These are phyloP conservation scores for Xestobium rufovillosum DNA, from an alignment of 2,888 invertebrate genomes.

Conservation along the genomic window DNA sequence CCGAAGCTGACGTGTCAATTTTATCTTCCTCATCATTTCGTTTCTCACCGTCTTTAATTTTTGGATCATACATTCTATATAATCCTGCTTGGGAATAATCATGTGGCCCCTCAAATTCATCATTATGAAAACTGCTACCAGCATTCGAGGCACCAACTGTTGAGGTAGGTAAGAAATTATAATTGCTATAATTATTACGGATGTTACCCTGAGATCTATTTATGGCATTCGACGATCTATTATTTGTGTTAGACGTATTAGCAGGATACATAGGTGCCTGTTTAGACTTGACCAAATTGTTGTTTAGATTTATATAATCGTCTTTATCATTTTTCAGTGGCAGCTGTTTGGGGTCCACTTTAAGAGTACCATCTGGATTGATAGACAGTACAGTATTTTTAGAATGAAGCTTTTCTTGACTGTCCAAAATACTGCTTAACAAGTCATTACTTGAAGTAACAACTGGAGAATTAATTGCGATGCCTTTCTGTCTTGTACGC, in stretches of 20 bases:
- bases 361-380: conserved; percentile 55
- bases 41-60: conserved; percentile 20
- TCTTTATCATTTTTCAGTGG: conserved; percentile 17
- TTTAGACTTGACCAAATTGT: conserved; percentile 21
- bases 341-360: conserved; percentile 48
- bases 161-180: conserved; percentile 18
- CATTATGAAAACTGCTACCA: conserved; percentile 14
- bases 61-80: conserved; percentile 16
- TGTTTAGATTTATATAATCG: conserved; percentile 9
- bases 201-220: conserved; percentile 1
- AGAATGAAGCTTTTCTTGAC: conserved; percentile 64
- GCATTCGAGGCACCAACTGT: conserved; percentile 24
- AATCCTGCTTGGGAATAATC: conserved; percentile 33
- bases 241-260: background rate
- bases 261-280: conserved; percentile 61
- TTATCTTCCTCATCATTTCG: conserved; percentile 20
- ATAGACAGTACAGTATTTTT: conserved; percentile 52
- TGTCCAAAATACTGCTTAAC: conserved; percentile 60
- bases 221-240: background rate
- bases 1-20: too few relatives aligned
- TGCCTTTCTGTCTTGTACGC: conserved; percentile 44
- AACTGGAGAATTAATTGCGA: conserved; percentile 37
- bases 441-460: conserved; percentile 51
- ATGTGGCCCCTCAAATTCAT: conserved; percentile 28
- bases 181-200: conserved; percentile 8